phyloP scores from a whole-genome alignment of 2,113 vertebrate genomes.

The Marmota flaviventris region DNA sequence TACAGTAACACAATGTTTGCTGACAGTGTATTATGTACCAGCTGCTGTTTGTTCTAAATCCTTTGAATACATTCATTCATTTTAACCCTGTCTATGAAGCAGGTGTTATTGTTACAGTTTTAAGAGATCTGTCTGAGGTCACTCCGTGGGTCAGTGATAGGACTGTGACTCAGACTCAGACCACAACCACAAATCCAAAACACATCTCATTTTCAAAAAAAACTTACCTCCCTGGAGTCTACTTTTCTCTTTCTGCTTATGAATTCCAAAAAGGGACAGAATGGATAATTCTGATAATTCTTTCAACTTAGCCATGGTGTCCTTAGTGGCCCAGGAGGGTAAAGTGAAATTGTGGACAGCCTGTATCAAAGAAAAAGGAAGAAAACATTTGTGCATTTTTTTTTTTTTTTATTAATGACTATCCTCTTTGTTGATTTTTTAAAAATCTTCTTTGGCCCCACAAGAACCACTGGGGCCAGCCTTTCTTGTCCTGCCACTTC shows the following conservation, averaged over 20 bases:
- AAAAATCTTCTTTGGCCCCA: not conserved
- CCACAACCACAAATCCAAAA: not conserved
- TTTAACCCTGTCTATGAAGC: not conserved
- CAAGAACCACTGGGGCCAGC: not conserved
- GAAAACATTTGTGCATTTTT: not conserved
- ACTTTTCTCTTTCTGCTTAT: slow-evolving; percentile 92
- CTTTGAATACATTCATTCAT: not conserved
- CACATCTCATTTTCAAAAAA: fast-evolving
- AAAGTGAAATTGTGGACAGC: slow-evolving; percentile 91
- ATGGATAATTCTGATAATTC: slow-evolving; percentile 90
- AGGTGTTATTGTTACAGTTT: not conserved
- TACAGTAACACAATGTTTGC: not conserved
- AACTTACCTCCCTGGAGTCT: slow-evolving; percentile 93
- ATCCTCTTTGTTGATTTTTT: not conserved
- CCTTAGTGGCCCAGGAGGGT: slow-evolving; percentile 91
- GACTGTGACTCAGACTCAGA: not conserved
- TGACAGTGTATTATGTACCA: not conserved
- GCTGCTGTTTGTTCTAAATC: not conserved
- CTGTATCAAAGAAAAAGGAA: slow-evolving; percentile 80
- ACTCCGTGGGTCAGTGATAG: not conserved
- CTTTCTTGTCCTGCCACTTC: not conserved
- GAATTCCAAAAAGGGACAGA: slow-evolving; percentile 88
- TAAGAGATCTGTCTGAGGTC: not conserved
- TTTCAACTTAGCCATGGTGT: slow-evolving; percentile 88
- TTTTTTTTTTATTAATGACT: not conserved